These are phyloP conservation scores for Parasteatoda tepidariorum DNA, from an alignment of 1,140 invertebrate species.

Conservation along the genomic window DNA sequence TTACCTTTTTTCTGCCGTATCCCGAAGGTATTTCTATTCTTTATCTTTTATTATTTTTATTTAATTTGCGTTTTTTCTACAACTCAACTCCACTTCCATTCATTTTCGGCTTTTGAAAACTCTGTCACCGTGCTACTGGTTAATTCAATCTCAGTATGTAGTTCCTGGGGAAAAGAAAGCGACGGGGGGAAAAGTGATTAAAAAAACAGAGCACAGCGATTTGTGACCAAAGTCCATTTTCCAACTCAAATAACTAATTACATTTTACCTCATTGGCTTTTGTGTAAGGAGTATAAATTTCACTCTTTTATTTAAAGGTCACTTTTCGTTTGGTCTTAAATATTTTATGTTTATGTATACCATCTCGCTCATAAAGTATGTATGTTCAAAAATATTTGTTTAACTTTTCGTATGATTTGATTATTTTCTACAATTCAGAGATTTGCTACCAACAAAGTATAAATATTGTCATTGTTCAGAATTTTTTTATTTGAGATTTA, in stretches of 20 bases:
- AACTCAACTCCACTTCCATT: conserved; percentile 14
- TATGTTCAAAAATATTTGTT: too few relatives aligned
- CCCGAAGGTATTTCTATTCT: conserved; percentile 52
- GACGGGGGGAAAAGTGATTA: conserved; percentile 41
- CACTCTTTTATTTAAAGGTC: conserved; percentile 28
- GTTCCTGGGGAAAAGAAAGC: neutral
- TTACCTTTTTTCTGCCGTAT: conserved; percentile 11
- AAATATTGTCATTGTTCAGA: too few relatives aligned
- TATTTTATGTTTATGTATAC: too few relatives aligned
- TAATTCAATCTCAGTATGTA: conserved; percentile 47
- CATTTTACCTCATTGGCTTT: conserved; percentile 58
- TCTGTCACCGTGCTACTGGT: conserved; percentile 53
- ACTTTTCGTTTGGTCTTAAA: neutral
- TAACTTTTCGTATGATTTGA: too few relatives aligned
- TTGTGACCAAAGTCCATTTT: conserved; percentile 61
- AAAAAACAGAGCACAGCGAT: conserved; percentile 55
- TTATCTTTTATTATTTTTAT: conserved; percentile 46
- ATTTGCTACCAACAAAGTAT: too few relatives aligned
- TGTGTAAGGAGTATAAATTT: neutral
- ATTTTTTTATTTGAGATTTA: too few relatives aligned
- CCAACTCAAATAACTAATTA: conserved; percentile 60
- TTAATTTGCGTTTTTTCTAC: conserved; percentile 37
- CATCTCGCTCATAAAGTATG: too few relatives aligned
- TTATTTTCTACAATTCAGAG: too few relatives aligned
- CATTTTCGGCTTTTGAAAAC: conserved; percentile 54